These are phyloP conservation scores for Thecophora atra DNA, from an alignment of 2,888 invertebrate genomes.

Conservation along the genomic window DNA sequence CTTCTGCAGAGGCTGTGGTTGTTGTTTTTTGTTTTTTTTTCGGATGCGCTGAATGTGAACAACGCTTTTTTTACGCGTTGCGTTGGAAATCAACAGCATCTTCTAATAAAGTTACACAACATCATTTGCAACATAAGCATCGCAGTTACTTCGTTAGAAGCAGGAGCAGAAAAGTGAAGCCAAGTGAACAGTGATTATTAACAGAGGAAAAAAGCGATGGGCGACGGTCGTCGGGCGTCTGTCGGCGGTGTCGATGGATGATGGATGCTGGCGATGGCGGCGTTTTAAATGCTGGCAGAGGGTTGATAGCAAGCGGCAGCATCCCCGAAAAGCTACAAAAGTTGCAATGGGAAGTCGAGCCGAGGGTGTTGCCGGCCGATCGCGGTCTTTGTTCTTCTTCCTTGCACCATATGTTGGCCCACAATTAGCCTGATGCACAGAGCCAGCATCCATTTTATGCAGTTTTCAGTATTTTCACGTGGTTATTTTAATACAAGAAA, in stretches of 20 bases:
- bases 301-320: slow-evolving; percentile 40
- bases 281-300: slow-evolving; percentile 40
- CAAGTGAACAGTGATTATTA: slow-evolving; percentile 33
- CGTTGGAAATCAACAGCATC: slow-evolving; percentile 25
- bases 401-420: slow-evolving; percentile 29
- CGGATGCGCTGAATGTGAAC: slow-evolving; percentile 46
- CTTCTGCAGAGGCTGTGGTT: slow-evolving; percentile 29
- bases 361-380: slow-evolving; percentile 3
- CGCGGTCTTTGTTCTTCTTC: slow-evolving; percentile 25
- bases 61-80: slow-evolving; percentile 41
- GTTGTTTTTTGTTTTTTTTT: slow-evolving; percentile 36
- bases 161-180: neutral
- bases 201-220: slow-evolving; percentile 7
- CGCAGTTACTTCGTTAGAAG: slow-evolving; percentile 29
- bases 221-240: neutral
- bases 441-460: too few species aligned
- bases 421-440: slow-evolving; percentile 24
- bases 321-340: slow-evolving; percentile 21
- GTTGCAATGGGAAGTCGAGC: slow-evolving; percentile 18
- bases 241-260: neutral
- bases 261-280: slow-evolving; percentile 36
- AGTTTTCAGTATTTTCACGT: too few species aligned
- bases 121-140: slow-evolving; percentile 18
- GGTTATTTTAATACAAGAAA: too few species aligned
- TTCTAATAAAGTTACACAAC: slow-evolving; percentile 36